phyloP scores from a whole-genome alignment of 2,113 vertebrate genomes.

The Rattus rattus region DNA sequence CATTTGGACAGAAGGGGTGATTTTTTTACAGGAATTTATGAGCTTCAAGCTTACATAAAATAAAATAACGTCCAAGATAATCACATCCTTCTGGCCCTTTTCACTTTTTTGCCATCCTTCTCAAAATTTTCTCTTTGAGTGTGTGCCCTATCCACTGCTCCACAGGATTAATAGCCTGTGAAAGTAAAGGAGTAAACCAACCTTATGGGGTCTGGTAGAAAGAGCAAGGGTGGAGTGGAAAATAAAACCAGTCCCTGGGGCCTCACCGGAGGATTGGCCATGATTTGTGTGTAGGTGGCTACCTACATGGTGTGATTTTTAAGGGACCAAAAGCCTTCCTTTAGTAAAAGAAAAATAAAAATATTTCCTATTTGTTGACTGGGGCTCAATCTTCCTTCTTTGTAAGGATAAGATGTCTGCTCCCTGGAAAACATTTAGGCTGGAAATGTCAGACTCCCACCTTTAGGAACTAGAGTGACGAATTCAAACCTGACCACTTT shows the following conservation, averaged over 20 bases:
- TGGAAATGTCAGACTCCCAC: neutral
- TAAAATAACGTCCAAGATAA: conserved; percentile 68
- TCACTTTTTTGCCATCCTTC: conserved; percentile 29
- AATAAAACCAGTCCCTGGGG: conserved; percentile 51
- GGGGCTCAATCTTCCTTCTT: neutral
- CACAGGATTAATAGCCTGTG: conserved; percentile 47
- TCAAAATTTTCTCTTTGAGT: conserved; percentile 59
- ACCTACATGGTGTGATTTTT: conserved; percentile 34
- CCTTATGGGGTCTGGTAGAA: conserved; percentile 38
- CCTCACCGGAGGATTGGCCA: neutral
- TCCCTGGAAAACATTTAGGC: neutral
- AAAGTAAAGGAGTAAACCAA: conserved; percentile 51
- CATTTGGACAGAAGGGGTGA: conserved; percentile 38
- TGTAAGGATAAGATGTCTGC: conserved; percentile 27
- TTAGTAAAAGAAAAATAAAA: conserved; percentile 18
- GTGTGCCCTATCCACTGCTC: conserved; percentile 37
- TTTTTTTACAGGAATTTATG: conserved; percentile 51
- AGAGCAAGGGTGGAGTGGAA: conserved; percentile 5
- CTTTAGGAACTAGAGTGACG: neutral
- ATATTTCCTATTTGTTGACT: conserved; percentile 9
- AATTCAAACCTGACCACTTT: conserved; percentile 32
- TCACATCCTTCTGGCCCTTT: conserved; percentile 31
- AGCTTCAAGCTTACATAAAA: conserved; percentile 70
- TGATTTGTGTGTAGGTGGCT: conserved; percentile 43
- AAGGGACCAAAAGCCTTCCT: neutral